A percentile compares a stretch with the other conserved stretches of the same genome.
Evolutionary conservation across 2,797 vertebrate genomes (phyloP).

Genomic region (Ceyx erithaca): DNA sequence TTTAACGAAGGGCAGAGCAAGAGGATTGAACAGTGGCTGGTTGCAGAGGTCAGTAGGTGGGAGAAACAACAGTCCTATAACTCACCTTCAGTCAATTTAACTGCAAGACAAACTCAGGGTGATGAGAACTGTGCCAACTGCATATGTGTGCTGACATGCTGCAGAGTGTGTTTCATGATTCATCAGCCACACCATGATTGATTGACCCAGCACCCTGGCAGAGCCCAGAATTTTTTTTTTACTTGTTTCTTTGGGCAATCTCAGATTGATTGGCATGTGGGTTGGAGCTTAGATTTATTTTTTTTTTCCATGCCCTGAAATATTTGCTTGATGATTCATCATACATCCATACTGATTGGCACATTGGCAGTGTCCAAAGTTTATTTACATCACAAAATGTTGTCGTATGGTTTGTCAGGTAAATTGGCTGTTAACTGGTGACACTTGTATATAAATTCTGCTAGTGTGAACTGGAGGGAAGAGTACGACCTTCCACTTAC

Average conservation of each 20-base stretch:
- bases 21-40: conserved; percentile 54
- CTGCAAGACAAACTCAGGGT: conserved; percentile 63
- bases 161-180: conserved; percentile 67
- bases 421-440: conserved; percentile 32
- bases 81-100: conserved; percentile 63
- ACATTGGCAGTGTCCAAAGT: conserved; percentile 12
- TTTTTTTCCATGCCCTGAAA: not conserved
- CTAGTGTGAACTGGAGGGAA: not conserved
- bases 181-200: conserved; percentile 62
- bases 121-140: conserved; percentile 58
- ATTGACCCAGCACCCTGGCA: conserved; percentile 58
- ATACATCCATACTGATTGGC: conserved; percentile 30
- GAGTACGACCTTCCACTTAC: not conserved
- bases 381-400: conserved; percentile 49
- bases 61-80: conserved; percentile 45
- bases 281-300: not conserved
- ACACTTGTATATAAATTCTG: conserved; percentile 10
- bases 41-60: conserved; percentile 53
- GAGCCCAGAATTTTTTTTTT: conserved; percentile 45
- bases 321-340: conserved; percentile 56
- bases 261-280: conserved; percentile 44
- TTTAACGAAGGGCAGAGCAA: conserved; percentile 34
- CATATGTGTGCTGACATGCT: conserved; percentile 62
- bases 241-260: conserved; percentile 58
- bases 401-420: conserved; percentile 50